Percentiles rank a stretch among this genome's conserved stretches.
Conservation (phyloP, 2,113 vertebrate species). For the Miniopterus natalensis region DNA sequence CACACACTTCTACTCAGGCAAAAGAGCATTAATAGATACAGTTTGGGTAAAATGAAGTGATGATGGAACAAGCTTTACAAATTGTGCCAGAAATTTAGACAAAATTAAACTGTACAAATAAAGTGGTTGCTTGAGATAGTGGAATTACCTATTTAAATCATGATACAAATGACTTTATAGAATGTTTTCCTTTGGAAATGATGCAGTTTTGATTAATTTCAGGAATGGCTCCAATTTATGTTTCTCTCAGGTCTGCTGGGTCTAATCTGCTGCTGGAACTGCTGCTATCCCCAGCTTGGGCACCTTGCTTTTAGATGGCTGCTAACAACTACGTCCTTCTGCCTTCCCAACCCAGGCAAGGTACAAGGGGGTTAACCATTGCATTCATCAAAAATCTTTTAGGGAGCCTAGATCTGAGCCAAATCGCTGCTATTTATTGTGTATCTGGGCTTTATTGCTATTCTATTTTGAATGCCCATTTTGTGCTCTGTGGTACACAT, state of each 20-base stretch:
- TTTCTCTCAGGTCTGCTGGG: background rate
- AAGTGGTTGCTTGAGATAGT: background rate
- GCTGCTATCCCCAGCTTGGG: background rate
- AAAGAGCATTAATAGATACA: conserved; percentile 46
- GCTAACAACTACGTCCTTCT: background rate
- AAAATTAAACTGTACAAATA: conserved; percentile 33
- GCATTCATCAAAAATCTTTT: background rate
- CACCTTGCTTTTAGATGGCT: background rate
- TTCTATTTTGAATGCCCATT: background rate
- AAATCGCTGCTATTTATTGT: background rate
- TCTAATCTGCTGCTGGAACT: background rate
- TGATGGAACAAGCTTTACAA: conserved; percentile 7
- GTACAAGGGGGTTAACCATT: background rate
- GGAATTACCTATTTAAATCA: background rate
- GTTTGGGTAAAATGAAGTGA: conserved; percentile 45
- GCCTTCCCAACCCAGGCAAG: background rate
- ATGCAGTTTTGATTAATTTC: background rate
- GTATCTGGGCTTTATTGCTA: background rate
- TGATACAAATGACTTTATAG: background rate
- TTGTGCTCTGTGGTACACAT: background rate
- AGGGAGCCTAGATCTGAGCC: background rate
- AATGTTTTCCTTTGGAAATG: conserved; percentile 3
- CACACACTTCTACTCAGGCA: background rate
- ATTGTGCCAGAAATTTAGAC: background rate
- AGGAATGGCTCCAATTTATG: background rate